Base-by-base conservation (phyloP, 2,888 invertebrate species). In the Calameuta pallipes region DNA sequence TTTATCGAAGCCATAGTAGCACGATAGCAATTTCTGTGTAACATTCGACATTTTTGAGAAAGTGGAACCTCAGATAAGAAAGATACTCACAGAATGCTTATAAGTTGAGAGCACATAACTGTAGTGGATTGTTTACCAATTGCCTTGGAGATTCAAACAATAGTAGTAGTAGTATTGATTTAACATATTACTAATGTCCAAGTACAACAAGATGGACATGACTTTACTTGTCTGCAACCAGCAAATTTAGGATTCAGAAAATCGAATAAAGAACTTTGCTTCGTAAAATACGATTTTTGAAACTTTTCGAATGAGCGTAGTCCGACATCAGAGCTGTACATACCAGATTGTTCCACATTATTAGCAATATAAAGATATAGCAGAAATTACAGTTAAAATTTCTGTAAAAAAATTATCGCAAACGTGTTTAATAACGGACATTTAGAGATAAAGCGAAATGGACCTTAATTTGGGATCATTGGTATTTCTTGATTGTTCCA, bases 1-100 rank as follows among this genome's bases (percentile, higher is more conserved):
- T 1, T 78, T 76, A 0, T 82, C 84, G 35, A 87, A 69, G 15
- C 88, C 89, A 69, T 88, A 88, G 82, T 87, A 88, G 56, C 83
- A 83, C 0, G 76, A 77, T n/a, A 88, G 76, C 12, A 88, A 79
- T 79, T 78, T 80, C 36, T 82, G 83, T 11, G 85, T 82, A 11
- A 85, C 75, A 73, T 85, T 83, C 6, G 85, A 80, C 87, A 88
- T 88, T 35, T 70, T 56, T 23, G 23, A 56, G 41, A 56, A 23
- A 23, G 23, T 23, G 15, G 1, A 56, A 56, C 1, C 23, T 15
- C 23, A 23, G 23, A 56, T 23, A 56, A 56, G 9, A 56, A 56
- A 23, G 41, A 23, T 56, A 56, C 6, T 56, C 6, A 15, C 23
- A 56, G 41, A 23, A 56, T 23, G 15, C 41, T 56, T 56, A 56